Base-by-base conservation (phyloP, 2,113 vertebrate species). In the Macquaria australasica region DNA sequence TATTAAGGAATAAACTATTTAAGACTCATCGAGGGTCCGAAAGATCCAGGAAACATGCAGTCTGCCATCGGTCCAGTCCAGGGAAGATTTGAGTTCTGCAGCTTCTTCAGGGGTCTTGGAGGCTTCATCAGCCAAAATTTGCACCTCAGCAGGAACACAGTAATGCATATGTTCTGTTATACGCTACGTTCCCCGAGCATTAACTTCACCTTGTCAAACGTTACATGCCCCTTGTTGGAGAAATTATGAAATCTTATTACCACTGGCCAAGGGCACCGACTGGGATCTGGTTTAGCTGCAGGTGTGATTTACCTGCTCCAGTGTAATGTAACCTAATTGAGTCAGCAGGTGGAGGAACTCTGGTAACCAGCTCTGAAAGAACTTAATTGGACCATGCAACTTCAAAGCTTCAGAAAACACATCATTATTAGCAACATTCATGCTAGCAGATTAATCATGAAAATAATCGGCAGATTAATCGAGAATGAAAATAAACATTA, bases 131-230 rank as follows among this genome's bases (percentile, higher is more conserved):
- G 69, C n/a, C 31, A 64, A 31, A 63, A 83, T 86, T 80, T 82
- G 70, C 79, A 77, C 75, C 83, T 68, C 83, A 73, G 75, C 79
- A 66, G 71, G 83, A 34, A 76, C 20, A 56, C 25, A n/a, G 8
- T 59, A 39, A 85, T 34, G 31, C 72, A 76, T 70, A 75, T 37
- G 39, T 69, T 81, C 55, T 34, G 64, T 72, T 66, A 21, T 66
- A 31, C 25, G 63, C 51, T 14, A 14, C 23, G 58, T 39, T 74
- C 63, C 70, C 56, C 39, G 62, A 41, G 55, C 74, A 53, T 59
- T 45, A 4, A 34, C 63, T 73, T 53, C 84, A 72, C 31, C 79
- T 64, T 58, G 74, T 62, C 69, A 15, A 48, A 48, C 16, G 8
- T 68, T 55, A 21, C 43, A 25, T 37, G 60, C 37, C 45, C 45